A percentile compares a stretch with the other conserved stretches of the same genome.
phyloP scores from a whole-genome alignment of 2,113 vertebrate species.

The Gopherus flavomarginatus region DNA sequence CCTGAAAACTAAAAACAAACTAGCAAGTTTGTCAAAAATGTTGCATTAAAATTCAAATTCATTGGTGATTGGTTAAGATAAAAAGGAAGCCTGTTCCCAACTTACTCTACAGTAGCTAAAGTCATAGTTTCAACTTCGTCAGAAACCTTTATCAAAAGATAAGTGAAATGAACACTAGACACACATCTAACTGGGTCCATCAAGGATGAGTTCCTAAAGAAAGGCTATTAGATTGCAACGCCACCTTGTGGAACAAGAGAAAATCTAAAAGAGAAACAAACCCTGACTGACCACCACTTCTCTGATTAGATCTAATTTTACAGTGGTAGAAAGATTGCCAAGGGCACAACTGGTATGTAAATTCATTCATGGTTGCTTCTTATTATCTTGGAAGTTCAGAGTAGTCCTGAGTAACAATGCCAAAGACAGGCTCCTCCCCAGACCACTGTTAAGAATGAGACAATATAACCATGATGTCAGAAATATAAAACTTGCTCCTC shows the following conservation, averaged over 20 bases:
- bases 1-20: background rate
- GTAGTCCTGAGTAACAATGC: rapidly evolving
- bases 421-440: background rate
- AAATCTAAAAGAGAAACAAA: background rate
- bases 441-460: rapidly evolving
- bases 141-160: background rate
- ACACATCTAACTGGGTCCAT: background rate
- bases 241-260: constrained; percentile 68
- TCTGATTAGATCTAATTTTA: rapidly evolving
- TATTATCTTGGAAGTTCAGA: background rate
- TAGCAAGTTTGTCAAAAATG: background rate
- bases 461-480: rapidly evolving
- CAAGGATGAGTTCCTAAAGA: background rate
- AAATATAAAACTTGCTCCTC: background rate
- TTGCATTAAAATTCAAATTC: background rate
- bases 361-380: rapidly evolving
- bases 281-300: background rate
- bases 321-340: background rate
- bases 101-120: rapidly evolving
- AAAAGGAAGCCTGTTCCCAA: background rate
- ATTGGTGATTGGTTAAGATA: background rate
- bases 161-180: background rate
- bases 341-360: background rate
- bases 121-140: background rate
- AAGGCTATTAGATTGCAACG: constrained; percentile 50